Conservation (phyloP, 1,140 invertebrate species). For the Drosophila sulfurigaster region DNA sequence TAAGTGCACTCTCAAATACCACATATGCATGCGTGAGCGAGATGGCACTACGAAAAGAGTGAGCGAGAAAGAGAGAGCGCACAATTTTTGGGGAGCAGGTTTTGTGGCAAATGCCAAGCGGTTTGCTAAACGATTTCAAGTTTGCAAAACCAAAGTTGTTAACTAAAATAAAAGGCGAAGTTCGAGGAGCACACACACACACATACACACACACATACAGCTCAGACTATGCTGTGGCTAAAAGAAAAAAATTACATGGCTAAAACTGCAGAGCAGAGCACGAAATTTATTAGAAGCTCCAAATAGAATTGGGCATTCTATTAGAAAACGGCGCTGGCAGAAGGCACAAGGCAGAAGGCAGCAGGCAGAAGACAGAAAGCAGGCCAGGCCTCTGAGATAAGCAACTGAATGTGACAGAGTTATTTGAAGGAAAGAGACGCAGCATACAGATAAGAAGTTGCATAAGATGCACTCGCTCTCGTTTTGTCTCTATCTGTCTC, state of each 20-base stretch:
- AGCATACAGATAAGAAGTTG: neutral
- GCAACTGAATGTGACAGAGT: slow-evolving; percentile 32
- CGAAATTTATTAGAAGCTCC: slow-evolving; percentile 65
- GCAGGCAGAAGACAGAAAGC: neutral
- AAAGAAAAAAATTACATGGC: slow-evolving; percentile 42
- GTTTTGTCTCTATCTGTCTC: neutral
- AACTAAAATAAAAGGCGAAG: slow-evolving; percentile 60
- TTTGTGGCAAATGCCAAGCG: slow-evolving; percentile 50
- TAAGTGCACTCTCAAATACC: slow-evolving; percentile 74
- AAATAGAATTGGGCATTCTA: slow-evolving; percentile 62
- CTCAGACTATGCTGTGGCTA: neutral
- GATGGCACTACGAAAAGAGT: neutral
- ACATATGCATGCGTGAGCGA: slow-evolving; percentile 45
- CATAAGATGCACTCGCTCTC: slow-evolving; percentile 4
- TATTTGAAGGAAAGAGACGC: slow-evolving; percentile 1
- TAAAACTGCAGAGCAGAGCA: slow-evolving; percentile 47
- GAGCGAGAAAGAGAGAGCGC: neutral
- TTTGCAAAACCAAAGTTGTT: slow-evolving; percentile 67
- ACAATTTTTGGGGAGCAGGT: slow-evolving; percentile 13
- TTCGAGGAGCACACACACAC: slow-evolving; percentile 18
- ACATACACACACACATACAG: slow-evolving; percentile 13
- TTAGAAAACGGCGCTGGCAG: slow-evolving; percentile 32
- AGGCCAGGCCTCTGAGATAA: slow-evolving; percentile 18
- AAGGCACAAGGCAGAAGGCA: neutral
- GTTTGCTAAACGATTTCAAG: slow-evolving; percentile 72